Conservation (phyloP, 2,113 vertebrate species). For the Scalopus aquaticus region DNA sequence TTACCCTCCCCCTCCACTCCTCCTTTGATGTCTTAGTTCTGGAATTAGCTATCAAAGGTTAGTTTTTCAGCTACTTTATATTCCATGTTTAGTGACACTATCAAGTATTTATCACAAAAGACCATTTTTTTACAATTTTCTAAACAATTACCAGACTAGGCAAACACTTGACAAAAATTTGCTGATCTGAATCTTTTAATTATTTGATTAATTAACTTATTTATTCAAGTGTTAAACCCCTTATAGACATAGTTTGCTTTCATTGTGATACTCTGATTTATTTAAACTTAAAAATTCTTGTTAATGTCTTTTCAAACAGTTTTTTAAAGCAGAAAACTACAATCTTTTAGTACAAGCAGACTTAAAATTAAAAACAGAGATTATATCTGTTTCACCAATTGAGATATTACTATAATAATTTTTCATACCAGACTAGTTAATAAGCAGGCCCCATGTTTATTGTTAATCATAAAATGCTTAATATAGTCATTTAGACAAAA, state of each 20-base stretch:
- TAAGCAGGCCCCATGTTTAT: neutral
- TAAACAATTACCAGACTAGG: neutral
- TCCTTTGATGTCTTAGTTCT: no score
- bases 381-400: neutral
- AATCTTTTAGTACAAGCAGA: neutral
- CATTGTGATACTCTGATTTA: neutral
- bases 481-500: neutral
- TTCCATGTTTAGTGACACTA: no score
- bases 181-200: neutral
- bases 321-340: neutral
- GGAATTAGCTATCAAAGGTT: no score
- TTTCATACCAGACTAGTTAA: neutral
- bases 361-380: neutral
- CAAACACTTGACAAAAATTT: neutral
- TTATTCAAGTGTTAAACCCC: neutral
- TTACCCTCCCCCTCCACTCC: no score
- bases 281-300: neutral
- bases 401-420: neutral
- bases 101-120: neutral
- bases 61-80: no score
- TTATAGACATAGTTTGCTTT: neutral
- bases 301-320: neutral
- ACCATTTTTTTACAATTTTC: neutral
- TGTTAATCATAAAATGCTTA: neutral
- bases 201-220: neutral